Percentiles rank a stretch among this genome's conserved stretches.
Conservation (phyloP, 2,113 vertebrate genomes). For the Colossoma macropomum region DNA sequence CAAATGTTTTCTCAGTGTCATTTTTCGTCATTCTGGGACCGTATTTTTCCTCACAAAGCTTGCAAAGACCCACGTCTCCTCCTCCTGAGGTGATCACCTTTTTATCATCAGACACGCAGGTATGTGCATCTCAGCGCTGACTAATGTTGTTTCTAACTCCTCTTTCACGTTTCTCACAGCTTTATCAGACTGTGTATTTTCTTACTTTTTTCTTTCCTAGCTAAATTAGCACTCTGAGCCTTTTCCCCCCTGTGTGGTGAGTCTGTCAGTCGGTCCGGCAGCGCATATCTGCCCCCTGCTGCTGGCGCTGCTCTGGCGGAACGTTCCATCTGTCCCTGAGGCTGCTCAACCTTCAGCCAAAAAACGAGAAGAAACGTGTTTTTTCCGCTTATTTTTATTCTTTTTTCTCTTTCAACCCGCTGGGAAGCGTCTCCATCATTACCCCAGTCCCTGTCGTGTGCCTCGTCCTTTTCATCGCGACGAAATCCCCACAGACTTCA, state of each 20-base stretch:
- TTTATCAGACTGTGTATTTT: neutral
- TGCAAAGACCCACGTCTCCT: too few relatives aligned
- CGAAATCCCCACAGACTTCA: neutral
- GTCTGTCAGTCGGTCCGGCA: slow-evolving; percentile 46
- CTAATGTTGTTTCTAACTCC: neutral
- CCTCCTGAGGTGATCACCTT: too few relatives aligned
- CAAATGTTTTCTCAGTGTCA: too few relatives aligned
- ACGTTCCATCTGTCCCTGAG: slow-evolving; percentile 56
- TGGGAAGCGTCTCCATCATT: neutral
- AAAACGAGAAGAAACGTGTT: neutral
- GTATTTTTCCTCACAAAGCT: too few relatives aligned
- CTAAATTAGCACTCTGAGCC: slow-evolving; percentile 6
- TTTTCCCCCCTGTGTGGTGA: slow-evolving; percentile 24
- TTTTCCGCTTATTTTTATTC: neutral
- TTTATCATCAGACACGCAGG: too few relatives aligned
- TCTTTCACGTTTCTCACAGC: neutral
- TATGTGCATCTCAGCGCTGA: too few relatives aligned
- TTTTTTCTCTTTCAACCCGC: neutral
- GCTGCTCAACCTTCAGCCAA: neutral
- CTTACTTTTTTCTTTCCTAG: neutral
- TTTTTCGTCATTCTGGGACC: too few relatives aligned
- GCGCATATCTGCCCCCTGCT: slow-evolving; percentile 52
- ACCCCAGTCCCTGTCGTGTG: neutral
- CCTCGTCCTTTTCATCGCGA: neutral
- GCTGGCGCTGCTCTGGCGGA: slow-evolving; percentile 50